Evolutionary conservation across 2,797 vertebrate genomes (phyloP).

Genomic region (Urophycis tenuis): DNA sequence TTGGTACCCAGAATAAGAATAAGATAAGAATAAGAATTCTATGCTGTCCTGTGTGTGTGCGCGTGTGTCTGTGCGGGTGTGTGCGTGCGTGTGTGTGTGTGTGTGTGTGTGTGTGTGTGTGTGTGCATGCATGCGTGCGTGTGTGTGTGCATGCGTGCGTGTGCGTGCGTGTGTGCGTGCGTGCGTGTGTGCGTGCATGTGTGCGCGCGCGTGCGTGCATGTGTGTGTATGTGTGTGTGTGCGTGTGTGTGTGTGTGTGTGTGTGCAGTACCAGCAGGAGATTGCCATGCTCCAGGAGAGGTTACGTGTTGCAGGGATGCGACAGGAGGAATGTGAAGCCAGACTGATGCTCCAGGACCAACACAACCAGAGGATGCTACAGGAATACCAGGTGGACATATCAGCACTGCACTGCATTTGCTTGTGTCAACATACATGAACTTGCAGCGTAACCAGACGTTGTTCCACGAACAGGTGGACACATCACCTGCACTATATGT

Average conservation of each 20-base stretch:
- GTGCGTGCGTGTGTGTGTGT: constrained; percentile 3
- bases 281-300: constrained; percentile 86
- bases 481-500: not conserved
- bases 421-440: not conserved
- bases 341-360: constrained; percentile 87
- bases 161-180: not conserved
- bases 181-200: too few relatives aligned
- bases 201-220: not conserved
- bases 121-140: too few relatives aligned
- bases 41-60: not conserved
- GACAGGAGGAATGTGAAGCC: constrained; percentile 86
- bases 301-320: constrained; percentile 75
- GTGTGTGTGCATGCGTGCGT: too few relatives aligned
- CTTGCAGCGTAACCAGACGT: constrained; percentile 84
- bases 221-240: not conserved
- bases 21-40: too few relatives aligned
- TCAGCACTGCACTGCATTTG: not conserved
- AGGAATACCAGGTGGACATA: constrained; percentile 79
- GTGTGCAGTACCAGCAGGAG: constrained; percentile 85
- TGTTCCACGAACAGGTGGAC: constrained; percentile 80
- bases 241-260: constrained; percentile 1
- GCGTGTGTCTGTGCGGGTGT: too few relatives aligned
- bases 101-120: not conserved
- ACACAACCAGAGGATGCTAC: constrained; percentile 88
- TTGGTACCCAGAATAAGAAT: too few relatives aligned